These are phyloP conservation scores for Temnothorax unifasciatus DNA, from an alignment of 2,888 invertebrate genomes.

Conservation along the genomic window DNA sequence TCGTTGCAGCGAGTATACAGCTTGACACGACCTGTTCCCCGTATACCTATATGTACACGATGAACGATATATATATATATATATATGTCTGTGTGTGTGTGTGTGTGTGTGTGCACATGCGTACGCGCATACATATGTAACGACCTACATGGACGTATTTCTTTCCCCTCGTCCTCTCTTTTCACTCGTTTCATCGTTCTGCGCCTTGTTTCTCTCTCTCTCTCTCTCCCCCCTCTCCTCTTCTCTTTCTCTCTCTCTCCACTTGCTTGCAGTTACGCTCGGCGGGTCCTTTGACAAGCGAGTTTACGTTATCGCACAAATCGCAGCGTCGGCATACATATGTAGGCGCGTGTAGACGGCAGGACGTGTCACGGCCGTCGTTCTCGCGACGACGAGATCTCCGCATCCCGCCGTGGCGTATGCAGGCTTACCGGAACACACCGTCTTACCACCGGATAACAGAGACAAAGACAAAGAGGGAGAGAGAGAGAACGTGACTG, in stretches of 20 bases:
- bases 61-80: constrained; percentile 10
- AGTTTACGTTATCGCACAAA: constrained; percentile 61
- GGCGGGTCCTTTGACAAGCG: constrained; percentile 61
- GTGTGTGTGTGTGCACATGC: constrained; percentile 5
- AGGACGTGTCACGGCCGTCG: constrained; percentile 49
- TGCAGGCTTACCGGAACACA: constrained; percentile 41
- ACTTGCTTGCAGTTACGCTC: constrained; percentile 38
- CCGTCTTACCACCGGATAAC: constrained; percentile 37
- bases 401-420: constrained; percentile 45
- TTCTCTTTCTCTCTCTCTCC: neutral
- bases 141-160: constrained; percentile 51
- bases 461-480: neutral
- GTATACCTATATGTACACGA: constrained; percentile 34
- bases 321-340: constrained; percentile 47
- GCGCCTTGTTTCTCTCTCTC: neutral
- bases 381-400: constrained; percentile 56
- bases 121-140: constrained; percentile 43
- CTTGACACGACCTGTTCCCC: constrained; percentile 77
- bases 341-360: constrained; percentile 50
- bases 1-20: constrained; percentile 78
- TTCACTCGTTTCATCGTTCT: neutral
- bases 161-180: constrained; percentile 22
- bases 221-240: constrained; percentile 11
- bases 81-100: neutral
- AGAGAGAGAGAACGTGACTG: constrained; percentile 12